phyloP scores from a whole-genome alignment of 2,113 vertebrate genomes.

The Eulemur rufifrons region DNA sequence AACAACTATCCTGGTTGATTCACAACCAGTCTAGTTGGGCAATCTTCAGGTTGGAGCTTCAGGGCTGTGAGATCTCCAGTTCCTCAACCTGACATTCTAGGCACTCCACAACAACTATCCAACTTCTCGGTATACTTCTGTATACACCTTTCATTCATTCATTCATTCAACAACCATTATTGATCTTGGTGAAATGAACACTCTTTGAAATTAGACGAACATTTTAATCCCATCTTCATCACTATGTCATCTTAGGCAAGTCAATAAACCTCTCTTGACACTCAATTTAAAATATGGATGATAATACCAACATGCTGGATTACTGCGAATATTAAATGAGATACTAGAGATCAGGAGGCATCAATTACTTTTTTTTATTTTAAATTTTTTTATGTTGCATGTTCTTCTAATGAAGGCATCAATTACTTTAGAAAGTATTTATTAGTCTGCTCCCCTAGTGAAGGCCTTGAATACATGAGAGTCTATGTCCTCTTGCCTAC shows the following conservation, averaged over 20 bases:
- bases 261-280: not conserved
- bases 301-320: not conserved
- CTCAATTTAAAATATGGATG: not conserved
- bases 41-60: not conserved
- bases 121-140: not conserved
- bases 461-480: not conserved
- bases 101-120: not conserved
- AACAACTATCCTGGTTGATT: not conserved
- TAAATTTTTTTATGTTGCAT: no score
- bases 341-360: not conserved
- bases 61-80: not conserved
- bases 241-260: not conserved
- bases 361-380: no score
- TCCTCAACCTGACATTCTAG: not conserved
- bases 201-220: not conserved
- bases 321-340: not conserved
- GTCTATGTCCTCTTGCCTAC: not conserved
- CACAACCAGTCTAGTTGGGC: not conserved
- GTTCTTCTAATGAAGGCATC: not conserved
- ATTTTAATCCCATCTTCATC: not conserved
- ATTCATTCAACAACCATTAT: not conserved
- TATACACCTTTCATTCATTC: not conserved
- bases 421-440: not conserved
- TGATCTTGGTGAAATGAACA: not conserved
- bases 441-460: not conserved